phyloP scores from a whole-genome alignment of 2,888 invertebrate genomes.

The Sericinus montela region DNA sequence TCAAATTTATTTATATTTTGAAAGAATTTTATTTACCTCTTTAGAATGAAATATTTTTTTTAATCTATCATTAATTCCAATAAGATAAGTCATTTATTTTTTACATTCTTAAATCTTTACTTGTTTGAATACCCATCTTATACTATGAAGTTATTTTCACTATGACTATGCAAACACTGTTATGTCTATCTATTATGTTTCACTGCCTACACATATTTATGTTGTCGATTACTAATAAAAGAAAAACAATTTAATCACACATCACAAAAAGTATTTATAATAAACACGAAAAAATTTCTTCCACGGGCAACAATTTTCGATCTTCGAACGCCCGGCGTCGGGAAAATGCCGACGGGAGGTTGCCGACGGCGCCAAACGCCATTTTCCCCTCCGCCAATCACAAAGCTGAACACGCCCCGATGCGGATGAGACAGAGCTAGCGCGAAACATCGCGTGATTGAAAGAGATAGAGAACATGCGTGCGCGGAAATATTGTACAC shows the following conservation, averaged over 20 bases:
- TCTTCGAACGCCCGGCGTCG: constrained; percentile 63
- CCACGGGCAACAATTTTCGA: constrained; percentile 45
- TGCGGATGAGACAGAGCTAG: constrained; percentile 36
- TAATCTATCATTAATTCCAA: too few relatives aligned
- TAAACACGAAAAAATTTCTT: constrained; percentile 25
- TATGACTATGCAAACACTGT: too few relatives aligned
- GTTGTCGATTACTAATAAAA: not conserved
- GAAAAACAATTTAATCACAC: not conserved
- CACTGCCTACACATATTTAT: not conserved
- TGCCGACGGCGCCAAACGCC: constrained; percentile 50
- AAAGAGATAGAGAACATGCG: constrained; percentile 49
- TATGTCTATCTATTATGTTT: too few relatives aligned
- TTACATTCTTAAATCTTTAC: too few relatives aligned
- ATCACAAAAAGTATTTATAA: constrained; percentile 19
- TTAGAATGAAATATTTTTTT: too few relatives aligned
- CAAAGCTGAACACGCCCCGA: constrained; percentile 62
- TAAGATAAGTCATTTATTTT: too few relatives aligned
- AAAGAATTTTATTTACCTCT: too few relatives aligned
- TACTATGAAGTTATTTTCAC: too few relatives aligned
- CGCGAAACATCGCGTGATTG: constrained; percentile 28
- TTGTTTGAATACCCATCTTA: too few relatives aligned
- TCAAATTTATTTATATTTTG: too few relatives aligned
- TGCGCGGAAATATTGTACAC: constrained; percentile 47
- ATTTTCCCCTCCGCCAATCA: constrained; percentile 71
- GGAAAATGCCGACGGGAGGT: constrained; percentile 72